A percentile compares a stretch with the other conserved stretches of the same genome.
Conservation (phyloP, 1,140 invertebrate species). For the Drusus annulatus region DNA sequence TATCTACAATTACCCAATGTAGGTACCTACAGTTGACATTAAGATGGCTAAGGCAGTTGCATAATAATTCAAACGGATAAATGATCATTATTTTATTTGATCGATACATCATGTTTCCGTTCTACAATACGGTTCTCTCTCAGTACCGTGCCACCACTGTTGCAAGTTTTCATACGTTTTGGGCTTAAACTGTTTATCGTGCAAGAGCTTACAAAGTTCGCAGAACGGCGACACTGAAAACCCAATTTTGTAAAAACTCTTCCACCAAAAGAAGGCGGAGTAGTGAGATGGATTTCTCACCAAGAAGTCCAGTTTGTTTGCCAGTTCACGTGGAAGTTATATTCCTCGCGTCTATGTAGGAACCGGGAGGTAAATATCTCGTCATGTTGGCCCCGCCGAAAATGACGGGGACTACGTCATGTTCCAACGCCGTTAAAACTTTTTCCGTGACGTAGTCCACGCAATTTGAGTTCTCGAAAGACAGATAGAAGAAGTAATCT, state of each 20-base stretch:
- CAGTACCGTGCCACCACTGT: constrained; percentile 40
- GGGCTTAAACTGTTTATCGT: constrained; percentile 3
- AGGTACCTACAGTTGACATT: too few species aligned
- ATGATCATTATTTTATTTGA: too few species aligned
- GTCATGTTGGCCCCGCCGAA: constrained; percentile 73
- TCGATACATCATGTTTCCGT: too few species aligned
- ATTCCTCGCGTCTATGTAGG: constrained; percentile 75
- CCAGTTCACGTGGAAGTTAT: constrained; percentile 71
- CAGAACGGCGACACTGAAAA: constrained; percentile 32
- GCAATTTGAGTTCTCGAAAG: constrained; percentile 76
- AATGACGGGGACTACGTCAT: constrained; percentile 73
- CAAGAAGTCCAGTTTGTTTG: constrained; percentile 69
- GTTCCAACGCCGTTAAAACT: constrained; percentile 66
- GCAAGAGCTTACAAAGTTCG: constrained; percentile 11
- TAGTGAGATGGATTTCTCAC: constrained; percentile 66
- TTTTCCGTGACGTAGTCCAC: constrained; percentile 76
- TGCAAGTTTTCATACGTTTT: constrained; percentile 21
- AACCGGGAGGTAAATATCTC: constrained; percentile 67
- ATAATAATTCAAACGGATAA: not conserved
- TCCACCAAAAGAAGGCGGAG: constrained; percentile 72
- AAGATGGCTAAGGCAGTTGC: not conserved
- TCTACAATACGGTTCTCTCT: not conserved
- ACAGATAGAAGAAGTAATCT: constrained; percentile 76
- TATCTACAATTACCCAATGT: too few species aligned
- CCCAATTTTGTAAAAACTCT: constrained; percentile 55